Base-by-base conservation (phyloP, 2,888 invertebrate species). In the Cylindroiulus punctatus region DNA sequence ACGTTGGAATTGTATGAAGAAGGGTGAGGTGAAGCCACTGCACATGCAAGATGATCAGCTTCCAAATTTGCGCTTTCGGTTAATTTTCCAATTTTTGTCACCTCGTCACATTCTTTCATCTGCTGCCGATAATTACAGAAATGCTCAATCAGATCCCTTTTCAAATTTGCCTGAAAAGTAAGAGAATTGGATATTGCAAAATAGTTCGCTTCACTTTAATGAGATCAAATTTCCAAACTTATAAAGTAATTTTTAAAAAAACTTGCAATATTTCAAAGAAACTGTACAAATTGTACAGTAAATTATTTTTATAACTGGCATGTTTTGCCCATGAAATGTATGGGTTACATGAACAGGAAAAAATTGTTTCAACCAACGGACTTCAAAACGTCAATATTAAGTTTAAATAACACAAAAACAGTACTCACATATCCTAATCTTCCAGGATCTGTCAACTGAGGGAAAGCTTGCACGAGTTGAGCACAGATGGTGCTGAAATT, bases 91-190 rank as follows among this genome's bases (percentile, higher is more conserved):
- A 17, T 12, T 44, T 44, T 44, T 19, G 1, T 12, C 8, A 47
- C 10, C 10, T 32, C n/a, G 22, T 22, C 42, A 30, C 19, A 44
- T 10, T 14, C n/a, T 84, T 86, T 86, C 17, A 44, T 57, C 17
- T 83, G 86, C n/a, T 52, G 83, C 14, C 26, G 84, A 44, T 44
- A 32, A 84, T 57, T 52, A 12, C 17, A 8, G 12, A 86, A 44
- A 57, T 86, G 52, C 83, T 47, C n/a, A 17, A 83, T 83, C 30
- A 86, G 52, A 30, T 86, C 86, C 47, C 84, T 86, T 36, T 84
- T 47, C 22, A 86, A 52, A 26, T 36, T 52, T 1, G 10, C 17
- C 84, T 76, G 47, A 30, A 85, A 14, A 57, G 17, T 5, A 84
- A 84, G 26, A 84, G n/a, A 44, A 84, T 19, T 36, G 22, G 30